Percentiles rank a stretch among this genome's conserved stretches.
Conservation (phyloP, 2,888 invertebrate genomes). For the Brenthis ino region DNA sequence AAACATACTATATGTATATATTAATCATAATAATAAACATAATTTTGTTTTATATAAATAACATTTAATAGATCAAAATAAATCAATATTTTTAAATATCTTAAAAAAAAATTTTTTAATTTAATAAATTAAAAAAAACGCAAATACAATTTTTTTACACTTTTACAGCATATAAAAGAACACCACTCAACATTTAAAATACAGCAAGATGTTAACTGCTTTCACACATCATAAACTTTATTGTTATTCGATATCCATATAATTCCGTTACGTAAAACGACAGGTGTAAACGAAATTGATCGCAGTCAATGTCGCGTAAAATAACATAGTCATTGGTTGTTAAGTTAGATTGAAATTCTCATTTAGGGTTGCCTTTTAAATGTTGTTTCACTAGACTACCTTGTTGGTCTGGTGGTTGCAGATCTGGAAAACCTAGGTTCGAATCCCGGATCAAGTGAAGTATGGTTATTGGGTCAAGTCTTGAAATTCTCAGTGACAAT, state of each 20-base stretch:
- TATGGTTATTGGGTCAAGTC: too few relatives aligned
- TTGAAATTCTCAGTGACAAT: too few relatives aligned
- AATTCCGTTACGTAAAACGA: conserved; percentile 18
- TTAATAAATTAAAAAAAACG: neutral
- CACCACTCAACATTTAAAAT: conserved; percentile 1
- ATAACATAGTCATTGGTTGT: conserved; percentile 18
- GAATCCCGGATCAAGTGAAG: too few relatives aligned
- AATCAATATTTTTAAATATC: neutral
- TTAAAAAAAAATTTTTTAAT: too few relatives aligned
- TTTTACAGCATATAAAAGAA: neutral
- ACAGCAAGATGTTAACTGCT: conserved; percentile 6
- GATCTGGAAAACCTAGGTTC: too few relatives aligned
- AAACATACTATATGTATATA: too few relatives aligned
- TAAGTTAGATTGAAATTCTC: conserved; percentile 9
- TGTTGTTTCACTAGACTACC: neutral
- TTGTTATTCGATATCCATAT: conserved; percentile 22
- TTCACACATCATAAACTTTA: conserved; percentile 14
- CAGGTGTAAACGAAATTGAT: conserved; percentile 30
- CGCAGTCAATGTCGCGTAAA: conserved; percentile 31
- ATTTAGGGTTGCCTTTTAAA: neutral
- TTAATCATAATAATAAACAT: too few relatives aligned
- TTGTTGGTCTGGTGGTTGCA: too few relatives aligned
- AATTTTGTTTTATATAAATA: too few relatives aligned
- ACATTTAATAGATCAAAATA: neutral
- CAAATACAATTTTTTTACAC: too few relatives aligned